Base-by-base conservation (phyloP, 2,113 vertebrate genomes). In the Austrofundulus limnaeus region DNA sequence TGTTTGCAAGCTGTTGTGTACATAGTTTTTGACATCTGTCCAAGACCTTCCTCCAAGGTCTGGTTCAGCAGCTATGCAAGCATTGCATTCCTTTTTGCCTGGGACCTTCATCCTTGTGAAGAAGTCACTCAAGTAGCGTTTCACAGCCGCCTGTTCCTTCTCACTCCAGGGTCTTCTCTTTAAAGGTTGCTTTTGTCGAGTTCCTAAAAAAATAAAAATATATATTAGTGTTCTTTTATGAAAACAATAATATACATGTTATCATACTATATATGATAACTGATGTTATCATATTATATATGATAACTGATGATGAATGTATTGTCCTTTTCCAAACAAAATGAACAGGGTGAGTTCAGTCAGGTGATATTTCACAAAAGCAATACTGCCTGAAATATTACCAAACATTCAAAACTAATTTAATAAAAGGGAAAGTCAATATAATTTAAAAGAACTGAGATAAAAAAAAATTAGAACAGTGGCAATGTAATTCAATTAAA, bases 11-110 rank as follows among this genome's bases (percentile, higher is more conserved):
- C 81, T 89, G 75, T 91, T 91, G 73, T 91, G 89, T 7, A 89
- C 83, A 42, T 85, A 91, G 53, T 86, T 89, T 83, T 91, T 91
- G 14, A 91, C 70, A 23, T 91, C 89, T 9, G 85, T 91, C 89
- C 89, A 90, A 41, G 85, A 87, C 62, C 89, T 85, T 63, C 75
- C 80, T 42, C 25, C 15, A 1, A 90, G 83, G 77, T 86, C 86
- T 37, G 89, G 85, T 53, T 90, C 89, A 51, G 82, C 80, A 24
- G 84, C 74, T 65, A 90, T 88, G 71, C 89, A 90, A 19, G 86
- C 85, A 24, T 88, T 88, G 53, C 89, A 91, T 43, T 89, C 82
- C 45, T 87, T 88, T 81, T 91, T 91, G 20, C 89, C 89, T 0
- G 89, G 89, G 62, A 91, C 86, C 45, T 87, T 87, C 84, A 89